phyloP scores from a whole-genome alignment of 2,888 invertebrate genomes.

The Coecobrya sp. region DNA sequence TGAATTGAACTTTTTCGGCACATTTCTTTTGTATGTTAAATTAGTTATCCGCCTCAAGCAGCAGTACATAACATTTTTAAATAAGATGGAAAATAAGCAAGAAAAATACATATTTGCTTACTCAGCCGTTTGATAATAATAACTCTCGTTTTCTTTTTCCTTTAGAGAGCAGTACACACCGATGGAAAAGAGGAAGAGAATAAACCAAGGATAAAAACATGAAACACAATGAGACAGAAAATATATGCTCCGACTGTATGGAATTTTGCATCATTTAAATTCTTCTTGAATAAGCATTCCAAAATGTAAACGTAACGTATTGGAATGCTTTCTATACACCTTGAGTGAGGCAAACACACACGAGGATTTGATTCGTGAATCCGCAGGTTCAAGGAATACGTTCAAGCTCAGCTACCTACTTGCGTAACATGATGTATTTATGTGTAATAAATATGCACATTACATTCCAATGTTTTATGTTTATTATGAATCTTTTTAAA shows the following conservation, averaged over 20 bases:
- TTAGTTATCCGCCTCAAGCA: neutral
- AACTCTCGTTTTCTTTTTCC: neutral
- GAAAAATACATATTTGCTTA: neutral
- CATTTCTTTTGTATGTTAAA: neutral
- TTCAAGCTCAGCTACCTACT: neutral
- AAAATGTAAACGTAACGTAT: neutral
- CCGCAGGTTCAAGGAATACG: neutral
- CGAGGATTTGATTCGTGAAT: neutral
- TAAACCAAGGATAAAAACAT: neutral
- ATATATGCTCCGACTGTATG: neutral
- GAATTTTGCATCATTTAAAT: slow-evolving; percentile 33
- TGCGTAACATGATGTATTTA: neutral
- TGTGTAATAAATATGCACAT: slow-evolving; percentile 27
- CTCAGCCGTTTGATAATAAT: neutral
- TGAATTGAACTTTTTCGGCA: neutral
- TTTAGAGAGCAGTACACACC: neutral
- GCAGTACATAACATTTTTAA: neutral
- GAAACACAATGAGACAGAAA: neutral
- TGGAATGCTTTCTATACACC: neutral
- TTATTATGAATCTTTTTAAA: neutral
- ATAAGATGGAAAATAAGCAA: neutral
- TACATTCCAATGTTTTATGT: slow-evolving; percentile 19
- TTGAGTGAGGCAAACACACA: neutral
- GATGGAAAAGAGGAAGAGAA: neutral
- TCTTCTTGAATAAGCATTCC: neutral